Evolutionary conservation across 2,888 invertebrate species (phyloP), one percentile per base, ranked within the genome.

Genomic region (Phania funesta): DNA sequence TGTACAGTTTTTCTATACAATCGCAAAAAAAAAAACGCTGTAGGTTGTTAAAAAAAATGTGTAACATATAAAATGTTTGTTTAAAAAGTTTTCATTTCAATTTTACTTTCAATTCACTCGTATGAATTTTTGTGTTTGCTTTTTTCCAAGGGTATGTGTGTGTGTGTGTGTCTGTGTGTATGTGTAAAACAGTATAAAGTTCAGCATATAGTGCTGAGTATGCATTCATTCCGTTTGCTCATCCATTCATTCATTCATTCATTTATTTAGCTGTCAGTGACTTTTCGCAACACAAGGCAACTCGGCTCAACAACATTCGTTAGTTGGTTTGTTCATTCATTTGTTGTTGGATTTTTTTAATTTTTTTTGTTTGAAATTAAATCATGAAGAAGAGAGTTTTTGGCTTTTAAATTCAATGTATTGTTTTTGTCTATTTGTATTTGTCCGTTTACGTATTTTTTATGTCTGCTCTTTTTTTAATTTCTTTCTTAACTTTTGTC

Each of bases 261-360:
- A 82, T 80, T 82, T 76, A 79, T 74, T 83, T 75, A 62, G 83
- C 82, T 82, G 84, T 84, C 82, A 84, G 82, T 79, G 76, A 84
- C 81, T 84, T 81, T 81, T 79, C 29, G 35, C 68, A 77, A 80
- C 56, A 48, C 35, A 35, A 56, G 52, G 13, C 78, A 71, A 67
- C 52, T 29, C 65, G 7, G 16, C 44, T 54, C 32, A 48, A 46
- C 75, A 65, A 26, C 20, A 22, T 41, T 60, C 22, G 50, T 48
- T 60, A 9, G 54, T 41, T 16, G 41, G 44, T 71, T 56, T 50
- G 44, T 71, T 32, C 44, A 41, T 58, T 74, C 24, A 35, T 67
- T 73, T 62, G 67, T 48, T 60, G 56, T 74, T 58, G 62, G 56
- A 73, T 18, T 70, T 78, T 58, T 70, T 65, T 67, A 26, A 35